Conservation (phyloP, 2,888 invertebrate species). For the Synergus laeviventris region DNA sequence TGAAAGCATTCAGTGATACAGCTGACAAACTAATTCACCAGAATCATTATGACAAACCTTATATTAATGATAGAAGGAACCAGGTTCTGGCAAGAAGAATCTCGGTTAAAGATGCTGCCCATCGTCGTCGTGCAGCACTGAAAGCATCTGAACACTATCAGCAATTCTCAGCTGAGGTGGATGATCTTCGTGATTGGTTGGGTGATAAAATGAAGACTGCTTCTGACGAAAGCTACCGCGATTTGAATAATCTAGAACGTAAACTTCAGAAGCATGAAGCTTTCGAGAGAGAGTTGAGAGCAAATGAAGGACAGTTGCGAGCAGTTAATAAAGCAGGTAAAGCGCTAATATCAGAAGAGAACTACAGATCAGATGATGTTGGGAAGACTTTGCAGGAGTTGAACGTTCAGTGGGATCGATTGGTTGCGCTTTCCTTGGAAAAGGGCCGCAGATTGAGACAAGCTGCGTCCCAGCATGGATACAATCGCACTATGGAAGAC, state of each 20-base stretch:
- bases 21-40: conserved; percentile 88
- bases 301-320: conserved; percentile 94
- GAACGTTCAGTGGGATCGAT: conserved; percentile 87
- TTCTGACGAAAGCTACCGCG: conserved; percentile 94
- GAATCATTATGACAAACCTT: conserved; percentile 87
- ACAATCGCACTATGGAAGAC: conserved; percentile 90
- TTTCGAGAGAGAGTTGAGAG: conserved; percentile 94
- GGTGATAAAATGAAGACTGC: conserved; percentile 94
- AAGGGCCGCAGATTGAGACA: conserved; percentile 89
- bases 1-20: conserved; percentile 88
- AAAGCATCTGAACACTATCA: conserved; percentile 93
- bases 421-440: conserved; percentile 83
- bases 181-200: conserved; percentile 94
- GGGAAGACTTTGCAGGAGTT: conserved; percentile 82
- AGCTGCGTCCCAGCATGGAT: conserved; percentile 89
- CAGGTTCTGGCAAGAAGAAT: conserved; percentile 87
- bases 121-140: conserved; percentile 85
- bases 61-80: conserved; percentile 84
- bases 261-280: conserved; percentile 98
- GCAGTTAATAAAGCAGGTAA: conserved; percentile 90
- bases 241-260: conserved; percentile 91
- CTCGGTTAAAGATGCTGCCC: conserved; percentile 85
- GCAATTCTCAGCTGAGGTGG: conserved; percentile 93
- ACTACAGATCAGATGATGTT: conserved; percentile 84
- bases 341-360: conserved; percentile 83